phyloP scores from a whole-genome alignment of 2,113 vertebrate species.

The Pseudorhombus dupliciocellatus region DNA sequence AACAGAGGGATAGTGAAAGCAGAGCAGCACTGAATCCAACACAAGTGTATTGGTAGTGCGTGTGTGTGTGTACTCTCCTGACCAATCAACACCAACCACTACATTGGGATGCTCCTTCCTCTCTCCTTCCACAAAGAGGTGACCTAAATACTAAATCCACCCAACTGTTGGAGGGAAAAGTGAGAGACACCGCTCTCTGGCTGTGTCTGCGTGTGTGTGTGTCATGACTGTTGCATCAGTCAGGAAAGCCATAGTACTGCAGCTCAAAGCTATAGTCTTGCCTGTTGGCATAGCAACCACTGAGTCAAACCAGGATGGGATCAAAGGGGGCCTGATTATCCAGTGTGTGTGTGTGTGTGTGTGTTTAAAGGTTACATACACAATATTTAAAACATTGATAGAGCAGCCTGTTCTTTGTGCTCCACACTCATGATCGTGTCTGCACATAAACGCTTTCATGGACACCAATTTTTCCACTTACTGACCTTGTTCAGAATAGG shows the following conservation, averaged over 20 bases:
- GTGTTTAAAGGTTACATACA: background rate
- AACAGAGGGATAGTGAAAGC: constrained; percentile 12
- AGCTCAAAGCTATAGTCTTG: constrained; percentile 44
- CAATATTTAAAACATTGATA: background rate
- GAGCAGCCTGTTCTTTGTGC: background rate
- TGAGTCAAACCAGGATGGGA: constrained; percentile 47
- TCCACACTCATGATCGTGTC: background rate
- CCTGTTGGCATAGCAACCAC: constrained; percentile 57
- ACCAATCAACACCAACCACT: constrained; percentile 35
- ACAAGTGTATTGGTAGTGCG: constrained; percentile 2
- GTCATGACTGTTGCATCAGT: constrained; percentile 60
- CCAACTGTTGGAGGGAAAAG: constrained; percentile 38
- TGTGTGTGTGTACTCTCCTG: constrained; percentile 16
- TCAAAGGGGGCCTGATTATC: constrained; percentile 40
- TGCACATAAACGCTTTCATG: too few species aligned
- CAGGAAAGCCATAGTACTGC: constrained; percentile 49
- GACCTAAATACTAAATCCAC: constrained; percentile 57
- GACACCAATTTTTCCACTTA: too few species aligned
- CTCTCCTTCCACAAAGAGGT: constrained; percentile 45
- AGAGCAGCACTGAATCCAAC: constrained; percentile 5
- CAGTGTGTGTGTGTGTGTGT: constrained; percentile 18
- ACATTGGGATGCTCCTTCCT: constrained; percentile 42
- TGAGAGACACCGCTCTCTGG: constrained; percentile 17
- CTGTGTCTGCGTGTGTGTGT: background rate
- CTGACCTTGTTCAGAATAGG: too few species aligned